Evolutionary conservation across 2,113 vertebrate genomes (phyloP), one percentile per base, ranked within the genome.

Genomic region (Propithecus coquereli): DNA sequence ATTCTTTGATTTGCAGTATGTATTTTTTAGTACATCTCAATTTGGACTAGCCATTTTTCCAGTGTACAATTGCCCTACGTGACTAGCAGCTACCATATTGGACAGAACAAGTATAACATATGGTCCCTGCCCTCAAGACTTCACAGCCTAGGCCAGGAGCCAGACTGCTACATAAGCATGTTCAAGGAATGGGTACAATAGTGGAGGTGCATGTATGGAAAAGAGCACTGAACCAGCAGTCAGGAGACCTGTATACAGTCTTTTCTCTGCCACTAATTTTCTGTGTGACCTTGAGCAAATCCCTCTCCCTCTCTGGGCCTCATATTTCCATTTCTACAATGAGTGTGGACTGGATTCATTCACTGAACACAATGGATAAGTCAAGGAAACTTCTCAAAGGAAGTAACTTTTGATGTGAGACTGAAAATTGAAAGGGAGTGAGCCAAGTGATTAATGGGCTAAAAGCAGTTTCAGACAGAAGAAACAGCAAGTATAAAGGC

Each of bases 391-490:
- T 25, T 84, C 70, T 86, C 61, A 88, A n/a, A 66, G 22, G 18
- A 71, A 59, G 22, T 74, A 79, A 74, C 12, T 66, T 96, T 92
- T 94, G 50, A 96, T 66, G 43, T 91, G 50, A 81, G 32, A 73
- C 6, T 87, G 32, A 93, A 63, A 25, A 87, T 74, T 84, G 2
- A 86, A 84, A 88, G 87, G 40, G 59, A 37, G 8, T 50, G 0
- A 93, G 34, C 37, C 47, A 83, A 87, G 30, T 45, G 32, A 87
- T 84, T 79, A 96, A 80, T 73, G 71, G 34, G 17, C 30, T 17
- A 90, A 91, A 87, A 80, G 11, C 5, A 77, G 57, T 94, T 93
- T 57, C 11, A 94, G 4, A 34, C 47, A 93, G 76, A 93, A 90
- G 34, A 73, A 87, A 63, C 4, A 79, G 13, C 20, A 52, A 37